A percentile compares a stretch with the other conserved stretches of the same genome.
Conservation (phyloP, 2,888 invertebrate genomes). For the Myathropa florea region DNA sequence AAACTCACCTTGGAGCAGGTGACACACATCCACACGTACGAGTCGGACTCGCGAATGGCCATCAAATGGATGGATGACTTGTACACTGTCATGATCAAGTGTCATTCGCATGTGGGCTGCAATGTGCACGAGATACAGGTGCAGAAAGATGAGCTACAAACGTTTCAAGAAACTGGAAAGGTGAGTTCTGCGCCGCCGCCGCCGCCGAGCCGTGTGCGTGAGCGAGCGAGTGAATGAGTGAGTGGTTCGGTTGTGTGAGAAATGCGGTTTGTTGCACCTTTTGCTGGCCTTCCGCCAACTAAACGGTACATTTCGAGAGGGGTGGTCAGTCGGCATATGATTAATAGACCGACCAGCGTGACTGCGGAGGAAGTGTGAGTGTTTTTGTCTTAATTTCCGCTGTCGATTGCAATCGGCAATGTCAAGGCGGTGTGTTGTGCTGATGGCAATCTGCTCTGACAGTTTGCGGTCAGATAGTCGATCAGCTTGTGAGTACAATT, state of each 20-base stretch:
- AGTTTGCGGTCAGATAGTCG: constrained; percentile 59
- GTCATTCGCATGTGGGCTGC: constrained; percentile 88
- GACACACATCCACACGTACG: constrained; percentile 88
- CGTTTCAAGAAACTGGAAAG: constrained; percentile 89
- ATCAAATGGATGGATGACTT: constrained; percentile 90
- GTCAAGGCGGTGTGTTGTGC: constrained; percentile 24
- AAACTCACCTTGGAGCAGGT: constrained; percentile 90
- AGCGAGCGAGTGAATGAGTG: background rate
- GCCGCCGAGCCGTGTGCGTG: background rate
- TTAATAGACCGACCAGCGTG: constrained; percentile 43
- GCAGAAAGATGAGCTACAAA: constrained; percentile 88
- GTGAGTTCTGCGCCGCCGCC: constrained; percentile 81
- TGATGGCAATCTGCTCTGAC: constrained; percentile 29
- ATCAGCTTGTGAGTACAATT: constrained; percentile 18
- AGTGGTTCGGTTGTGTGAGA: background rate
- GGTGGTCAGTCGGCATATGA: constrained; percentile 57
- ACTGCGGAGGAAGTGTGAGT: constrained; percentile 50
- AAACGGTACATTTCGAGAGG: constrained; percentile 60
- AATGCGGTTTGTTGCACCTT: constrained; percentile 25
- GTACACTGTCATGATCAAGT: constrained; percentile 85
- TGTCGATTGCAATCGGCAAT: constrained; percentile 57
- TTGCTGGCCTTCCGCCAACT: constrained; percentile 14
- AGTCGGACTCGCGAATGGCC: constrained; percentile 88
- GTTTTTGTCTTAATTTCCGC: constrained; percentile 56
- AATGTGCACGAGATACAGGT: constrained; percentile 87